Evolutionary conservation across 2,113 vertebrate genomes (phyloP).

Genomic region (Nyctibius bracteatus): DNA sequence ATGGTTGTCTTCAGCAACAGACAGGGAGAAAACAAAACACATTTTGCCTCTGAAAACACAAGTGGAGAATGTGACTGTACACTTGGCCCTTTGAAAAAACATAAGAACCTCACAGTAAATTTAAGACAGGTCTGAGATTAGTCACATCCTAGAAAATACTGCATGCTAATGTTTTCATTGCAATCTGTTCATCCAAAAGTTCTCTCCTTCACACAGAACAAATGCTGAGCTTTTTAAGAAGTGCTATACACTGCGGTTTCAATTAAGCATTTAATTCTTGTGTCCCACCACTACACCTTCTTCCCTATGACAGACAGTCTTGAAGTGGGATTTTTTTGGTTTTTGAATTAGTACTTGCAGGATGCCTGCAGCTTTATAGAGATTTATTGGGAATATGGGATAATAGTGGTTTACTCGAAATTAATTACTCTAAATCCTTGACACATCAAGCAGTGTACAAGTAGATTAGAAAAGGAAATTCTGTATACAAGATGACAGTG

Average conservation of each 20-base stretch:
- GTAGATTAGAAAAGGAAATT: slow-evolving; percentile 4
- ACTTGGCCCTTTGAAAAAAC: not conserved
- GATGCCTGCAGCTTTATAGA: not conserved
- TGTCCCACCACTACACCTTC: not conserved
- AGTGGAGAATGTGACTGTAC: not conserved
- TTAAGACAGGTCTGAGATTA: slow-evolving; percentile 47
- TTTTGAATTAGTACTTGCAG: not conserved
- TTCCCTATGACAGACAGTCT: not conserved
- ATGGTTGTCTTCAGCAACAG: not conserved
- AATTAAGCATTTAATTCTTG: slow-evolving; percentile 13
- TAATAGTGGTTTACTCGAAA: slow-evolving; percentile 26
- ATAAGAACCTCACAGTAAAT: not conserved
- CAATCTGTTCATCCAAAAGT: slow-evolving; percentile 54
- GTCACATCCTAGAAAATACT: slow-evolving; percentile 30
- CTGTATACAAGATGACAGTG: not conserved
- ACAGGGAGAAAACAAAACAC: not conserved
- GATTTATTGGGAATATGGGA: slow-evolving; percentile 17
- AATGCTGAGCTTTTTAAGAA: slow-evolving; percentile 34
- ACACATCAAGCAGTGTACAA: not conserved
- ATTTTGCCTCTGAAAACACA: not conserved
- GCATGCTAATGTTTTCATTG: not conserved
- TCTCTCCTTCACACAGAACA: slow-evolving; percentile 7
- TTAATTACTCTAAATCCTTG: slow-evolving; percentile 38
- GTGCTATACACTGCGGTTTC: not conserved
- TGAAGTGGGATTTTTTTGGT: not conserved